Conservation (phyloP, 2,888 invertebrate genomes). For the Chalcis sispes region DNA sequence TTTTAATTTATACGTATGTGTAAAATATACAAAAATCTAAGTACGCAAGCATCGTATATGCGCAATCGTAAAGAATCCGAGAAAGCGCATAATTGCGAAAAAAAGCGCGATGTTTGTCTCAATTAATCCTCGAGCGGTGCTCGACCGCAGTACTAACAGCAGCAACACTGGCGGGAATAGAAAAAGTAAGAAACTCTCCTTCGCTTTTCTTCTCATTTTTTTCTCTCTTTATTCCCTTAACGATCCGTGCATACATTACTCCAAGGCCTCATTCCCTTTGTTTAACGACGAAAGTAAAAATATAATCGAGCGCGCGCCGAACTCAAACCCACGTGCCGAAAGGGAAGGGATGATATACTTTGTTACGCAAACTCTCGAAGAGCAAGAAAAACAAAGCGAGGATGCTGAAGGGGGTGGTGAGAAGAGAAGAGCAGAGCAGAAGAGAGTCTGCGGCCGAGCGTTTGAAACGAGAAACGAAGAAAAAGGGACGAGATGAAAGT, state of each 20-base stretch:
- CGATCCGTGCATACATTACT: slow-evolving; percentile 34
- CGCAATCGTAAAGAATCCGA: slow-evolving; percentile 20
- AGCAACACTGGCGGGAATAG: not conserved
- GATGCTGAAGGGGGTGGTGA: too few species aligned
- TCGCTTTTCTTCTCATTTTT: slow-evolving; percentile 40
- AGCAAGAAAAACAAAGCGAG: too few species aligned
- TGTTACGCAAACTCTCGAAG: too few species aligned
- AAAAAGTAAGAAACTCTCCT: too few species aligned
- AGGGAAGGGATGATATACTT: not conserved
- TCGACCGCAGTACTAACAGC: not conserved
- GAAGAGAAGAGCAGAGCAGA: too few species aligned
- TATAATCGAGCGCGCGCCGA: slow-evolving; percentile 34
- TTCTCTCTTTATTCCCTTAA: slow-evolving; percentile 20
- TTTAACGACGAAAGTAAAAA: slow-evolving; percentile 39
- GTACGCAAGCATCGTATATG: too few species aligned
- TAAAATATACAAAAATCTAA: too few species aligned
- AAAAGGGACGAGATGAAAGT: too few species aligned
- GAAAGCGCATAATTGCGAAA: slow-evolving; percentile 29
- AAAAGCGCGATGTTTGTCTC: slow-evolving; percentile 23
- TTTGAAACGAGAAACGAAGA: not conserved
- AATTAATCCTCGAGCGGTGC: slow-evolving; percentile 36
- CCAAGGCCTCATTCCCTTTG: slow-evolving; percentile 3
- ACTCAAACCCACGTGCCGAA: slow-evolving; percentile 29
- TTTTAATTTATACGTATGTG: too few species aligned
- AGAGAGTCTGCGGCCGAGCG: too few species aligned